A percentile compares a stretch with the other conserved stretches of the same genome.
Evolutionary conservation across 1,140 invertebrate genomes (phyloP).

Genomic region (Drosophila chauvacae): DNA sequence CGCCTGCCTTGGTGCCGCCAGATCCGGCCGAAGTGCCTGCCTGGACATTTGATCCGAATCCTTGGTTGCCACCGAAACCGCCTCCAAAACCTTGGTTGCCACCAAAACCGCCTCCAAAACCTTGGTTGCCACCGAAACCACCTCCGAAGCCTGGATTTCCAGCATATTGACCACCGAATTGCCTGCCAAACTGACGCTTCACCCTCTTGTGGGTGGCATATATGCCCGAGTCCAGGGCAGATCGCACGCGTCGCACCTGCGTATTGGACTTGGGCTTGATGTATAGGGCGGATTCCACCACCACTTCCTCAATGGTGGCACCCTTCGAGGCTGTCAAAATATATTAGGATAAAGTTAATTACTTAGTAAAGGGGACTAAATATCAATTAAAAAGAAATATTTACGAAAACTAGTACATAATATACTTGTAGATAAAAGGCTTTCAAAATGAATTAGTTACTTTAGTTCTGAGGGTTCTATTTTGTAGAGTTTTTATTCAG

Average conservation of each 20-base stretch:
- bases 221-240: constrained; percentile 26
- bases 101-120: constrained; percentile 20
- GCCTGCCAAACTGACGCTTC: constrained; percentile 52
- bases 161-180: constrained; percentile 23
- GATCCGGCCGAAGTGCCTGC: constrained; percentile 46
- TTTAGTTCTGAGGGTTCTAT: too few relatives aligned
- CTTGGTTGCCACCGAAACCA: constrained; percentile 15
- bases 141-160: constrained; percentile 32
- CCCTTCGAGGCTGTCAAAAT: constrained; percentile 59
- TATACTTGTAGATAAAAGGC: too few relatives aligned
- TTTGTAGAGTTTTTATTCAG: too few relatives aligned
- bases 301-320: constrained; percentile 81
- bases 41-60: constrained; percentile 25
- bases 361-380: not conserved
- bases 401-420: not conserved
- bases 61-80: constrained; percentile 19
- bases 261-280: constrained; percentile 75
- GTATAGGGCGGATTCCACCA: constrained; percentile 82
- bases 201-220: constrained; percentile 70
- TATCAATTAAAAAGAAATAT: not conserved
- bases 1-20: constrained; percentile 52
- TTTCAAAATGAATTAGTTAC: too few relatives aligned
- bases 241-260: constrained; percentile 66
- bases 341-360: not conserved
- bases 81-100: constrained; percentile 30